Base-by-base conservation (phyloP, 2,888 invertebrate genomes). In the Charanyca ferruginea region DNA sequence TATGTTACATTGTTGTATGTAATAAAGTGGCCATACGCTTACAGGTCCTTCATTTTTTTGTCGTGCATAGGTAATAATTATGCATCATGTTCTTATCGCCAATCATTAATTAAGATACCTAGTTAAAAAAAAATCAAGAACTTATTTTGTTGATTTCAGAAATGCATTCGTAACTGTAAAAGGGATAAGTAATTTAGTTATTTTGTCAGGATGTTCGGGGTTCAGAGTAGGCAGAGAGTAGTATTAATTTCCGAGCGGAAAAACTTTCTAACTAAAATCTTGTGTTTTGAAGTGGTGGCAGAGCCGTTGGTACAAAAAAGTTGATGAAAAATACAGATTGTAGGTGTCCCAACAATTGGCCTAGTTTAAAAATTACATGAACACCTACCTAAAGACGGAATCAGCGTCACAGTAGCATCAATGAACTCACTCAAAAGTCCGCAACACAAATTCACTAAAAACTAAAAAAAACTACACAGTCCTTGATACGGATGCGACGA, bases 401-500 rank as follows among this genome's bases (percentile, higher is more conserved):
- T 82, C 87, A 84, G 81, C 83, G 82, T 72, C 83, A 84, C 80
- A 66, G 69, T 77, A 81, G 74, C 83, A 83, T 76, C 75, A 78
- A 77, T 66, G 76, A 85, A 85, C 80, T 75, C 83, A 83, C 79
- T 78, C 76, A 84, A 73, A 82, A 82, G 82, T 83, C 85, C 78
- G 81, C 79, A 86, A 85, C 87, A 88, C 85, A 87, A 89, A 88
- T 76, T 78, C 90, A 90, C 89, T 59, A 82, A 83, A 89, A 87
- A 89, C 86, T 86, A 88, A 88, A 87, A 84, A 84, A 88, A 85
- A 85, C 83, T 83, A 83, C 91, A 93, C 93, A 91, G 93, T 92
- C 90, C 91, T 83, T 79, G 68, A 71, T 71, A 85, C 77, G 82
- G 81, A 81, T 85, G 81, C 83, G 79, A 77, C 84, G 84, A 85